These are phyloP conservation scores for Andrena minutula DNA, from an alignment of 2,888 invertebrate genomes.

Conservation along the genomic window DNA sequence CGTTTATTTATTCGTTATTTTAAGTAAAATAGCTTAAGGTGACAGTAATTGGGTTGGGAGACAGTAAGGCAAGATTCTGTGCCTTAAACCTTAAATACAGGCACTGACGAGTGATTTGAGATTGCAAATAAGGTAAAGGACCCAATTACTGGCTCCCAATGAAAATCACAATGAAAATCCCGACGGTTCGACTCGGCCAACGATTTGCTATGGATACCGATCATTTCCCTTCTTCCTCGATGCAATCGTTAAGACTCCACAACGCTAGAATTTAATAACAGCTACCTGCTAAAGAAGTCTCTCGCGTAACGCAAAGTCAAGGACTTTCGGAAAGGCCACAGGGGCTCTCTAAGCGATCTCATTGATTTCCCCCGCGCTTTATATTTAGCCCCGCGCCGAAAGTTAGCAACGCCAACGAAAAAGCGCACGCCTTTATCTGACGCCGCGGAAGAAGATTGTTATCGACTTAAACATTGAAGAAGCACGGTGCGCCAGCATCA, in stretches of 20 bases:
- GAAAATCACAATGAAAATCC: too few relatives aligned
- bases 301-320: background rate
- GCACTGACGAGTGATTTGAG: too few relatives aligned
- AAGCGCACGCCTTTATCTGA: constrained; percentile 31
- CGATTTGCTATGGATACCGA: too few relatives aligned
- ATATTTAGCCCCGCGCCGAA: constrained; percentile 47
- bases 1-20: too few relatives aligned
- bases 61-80: too few relatives aligned
- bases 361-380: constrained; percentile 22
- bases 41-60: too few relatives aligned
- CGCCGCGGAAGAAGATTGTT: constrained; percentile 35
- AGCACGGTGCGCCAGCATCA: constrained; percentile 48
- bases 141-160: too few relatives aligned
- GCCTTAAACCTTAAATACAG: too few relatives aligned
- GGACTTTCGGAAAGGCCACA: background rate
- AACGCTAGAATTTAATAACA: background rate
- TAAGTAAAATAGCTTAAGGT: too few relatives aligned
- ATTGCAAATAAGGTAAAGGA: too few relatives aligned
- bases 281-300: background rate
- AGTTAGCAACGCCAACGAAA: constrained; percentile 36
- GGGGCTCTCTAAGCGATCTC: constrained; percentile 2
- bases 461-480: constrained; percentile 61
- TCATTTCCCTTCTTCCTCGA: too few relatives aligned
- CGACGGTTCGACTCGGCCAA: too few relatives aligned
- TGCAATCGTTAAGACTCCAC: background rate